Evolutionary conservation across 2,797 vertebrate species (phyloP).

Genomic region (Sebastes vulpes): DNA sequence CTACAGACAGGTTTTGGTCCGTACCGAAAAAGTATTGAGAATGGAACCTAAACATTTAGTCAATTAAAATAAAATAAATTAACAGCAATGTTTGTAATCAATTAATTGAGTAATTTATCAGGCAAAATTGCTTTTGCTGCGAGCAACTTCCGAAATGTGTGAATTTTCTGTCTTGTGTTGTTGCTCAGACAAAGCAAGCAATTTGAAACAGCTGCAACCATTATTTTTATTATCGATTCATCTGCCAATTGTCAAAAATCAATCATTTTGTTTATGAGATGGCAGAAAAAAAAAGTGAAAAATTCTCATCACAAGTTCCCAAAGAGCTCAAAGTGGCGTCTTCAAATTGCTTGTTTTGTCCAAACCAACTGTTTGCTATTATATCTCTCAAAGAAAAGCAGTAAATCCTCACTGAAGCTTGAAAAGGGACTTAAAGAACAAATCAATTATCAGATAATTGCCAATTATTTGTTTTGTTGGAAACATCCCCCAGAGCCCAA

Average conservation of each 20-base stretch:
- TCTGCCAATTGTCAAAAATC: neutral
- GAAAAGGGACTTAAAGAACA: neutral
- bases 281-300: neutral
- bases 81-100: neutral
- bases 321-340: neutral
- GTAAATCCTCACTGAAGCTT: neutral
- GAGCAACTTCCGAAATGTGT: neutral
- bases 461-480: neutral
- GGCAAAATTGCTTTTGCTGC: neutral
- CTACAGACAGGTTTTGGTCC: neutral
- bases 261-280: neutral
- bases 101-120: neutral
- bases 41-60: neutral
- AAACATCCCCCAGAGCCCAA: neutral
- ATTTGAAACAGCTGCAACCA: neutral
- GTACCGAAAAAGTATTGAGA: neutral
- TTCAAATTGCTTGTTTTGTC: neutral
- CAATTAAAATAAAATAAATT: neutral
- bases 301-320: neutral
- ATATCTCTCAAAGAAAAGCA: neutral
- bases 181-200: neutral
- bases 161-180: neutral
- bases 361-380: neutral
- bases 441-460: slow-evolving; percentile 16
- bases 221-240: neutral